Percentiles rank a stretch among this genome's conserved stretches.
phyloP scores from a whole-genome alignment of 2,113 vertebrate genomes.

The Thymallus thymallus region DNA sequence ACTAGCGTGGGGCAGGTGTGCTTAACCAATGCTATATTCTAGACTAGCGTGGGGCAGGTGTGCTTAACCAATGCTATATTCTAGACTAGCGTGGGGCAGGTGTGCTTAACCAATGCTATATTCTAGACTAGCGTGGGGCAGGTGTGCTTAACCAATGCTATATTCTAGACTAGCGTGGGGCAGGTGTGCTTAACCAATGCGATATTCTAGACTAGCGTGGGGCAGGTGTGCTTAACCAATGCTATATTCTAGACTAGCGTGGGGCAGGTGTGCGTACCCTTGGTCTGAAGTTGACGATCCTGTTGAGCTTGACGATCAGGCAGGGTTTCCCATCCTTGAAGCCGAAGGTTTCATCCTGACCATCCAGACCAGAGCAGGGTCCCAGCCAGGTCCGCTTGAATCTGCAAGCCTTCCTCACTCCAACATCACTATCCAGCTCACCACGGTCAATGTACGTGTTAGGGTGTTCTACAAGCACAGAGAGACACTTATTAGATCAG shows the following conservation, averaged over 20 bases:
- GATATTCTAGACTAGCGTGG: background rate
- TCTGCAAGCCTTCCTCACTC: background rate
- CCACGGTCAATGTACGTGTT: background rate
- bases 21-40: constrained; percentile 64
- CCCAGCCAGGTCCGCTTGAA: constrained; percentile 47
- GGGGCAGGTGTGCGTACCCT: constrained; percentile 68
- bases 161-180: background rate
- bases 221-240: constrained; percentile 27
- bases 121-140: background rate
- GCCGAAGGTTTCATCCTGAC: constrained; percentile 69
- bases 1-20: background rate
- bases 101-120: constrained; percentile 66
- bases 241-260: background rate
- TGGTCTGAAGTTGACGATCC: constrained; percentile 89
- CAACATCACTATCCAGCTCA: background rate
- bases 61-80: constrained; percentile 66
- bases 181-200: constrained; percentile 66
- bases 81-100: background rate
- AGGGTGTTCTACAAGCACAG: background rate
- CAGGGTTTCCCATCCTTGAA: constrained; percentile 86
- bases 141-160: constrained; percentile 66
- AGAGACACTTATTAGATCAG: background rate
- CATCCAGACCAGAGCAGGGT: constrained; percentile 77
- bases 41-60: background rate
- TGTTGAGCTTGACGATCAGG: constrained; percentile 91